phyloP scores from a whole-genome alignment of 2,113 vertebrate genomes.

The Centropristis striata region DNA sequence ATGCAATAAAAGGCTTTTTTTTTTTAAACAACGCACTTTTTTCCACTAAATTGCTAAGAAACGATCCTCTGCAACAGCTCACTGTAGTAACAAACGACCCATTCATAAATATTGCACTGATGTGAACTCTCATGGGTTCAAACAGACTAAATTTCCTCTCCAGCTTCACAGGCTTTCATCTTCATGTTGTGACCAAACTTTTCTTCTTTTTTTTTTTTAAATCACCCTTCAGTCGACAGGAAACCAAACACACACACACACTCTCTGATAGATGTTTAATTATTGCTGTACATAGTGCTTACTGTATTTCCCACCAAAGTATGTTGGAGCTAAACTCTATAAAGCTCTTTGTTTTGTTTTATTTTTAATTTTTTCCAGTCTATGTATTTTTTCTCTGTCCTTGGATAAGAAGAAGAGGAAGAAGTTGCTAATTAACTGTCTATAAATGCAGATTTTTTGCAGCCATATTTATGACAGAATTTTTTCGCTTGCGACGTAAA shows the following conservation, averaged over 20 bases:
- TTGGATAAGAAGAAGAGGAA: slow-evolving; percentile 1
- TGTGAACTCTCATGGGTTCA: slow-evolving; percentile 46
- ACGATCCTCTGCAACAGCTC: slow-evolving; percentile 13
- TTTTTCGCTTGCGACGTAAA: neutral
- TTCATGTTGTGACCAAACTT: slow-evolving; percentile 50
- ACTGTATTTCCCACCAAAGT: slow-evolving; percentile 51
- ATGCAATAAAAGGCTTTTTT: neutral
- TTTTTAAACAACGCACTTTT: neutral
- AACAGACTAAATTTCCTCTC: slow-evolving; percentile 13
- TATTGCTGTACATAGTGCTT: slow-evolving; percentile 77
- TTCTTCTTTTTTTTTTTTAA: slow-evolving; percentile 17
- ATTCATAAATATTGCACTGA: slow-evolving; percentile 80
- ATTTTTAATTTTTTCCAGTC: neutral
- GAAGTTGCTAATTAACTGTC: neutral
- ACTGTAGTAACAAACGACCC: slow-evolving; percentile 21
- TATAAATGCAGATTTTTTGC: slow-evolving; percentile 9
- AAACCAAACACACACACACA: slow-evolving; percentile 27
- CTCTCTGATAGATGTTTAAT: slow-evolving; percentile 39
- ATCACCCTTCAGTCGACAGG: neutral
- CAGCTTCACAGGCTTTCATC: slow-evolving; percentile 23
- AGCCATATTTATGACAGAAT: neutral
- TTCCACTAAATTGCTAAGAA: slow-evolving; percentile 24
- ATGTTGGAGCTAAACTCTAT: slow-evolving; percentile 35
- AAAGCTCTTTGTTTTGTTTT: slow-evolving; percentile 15
- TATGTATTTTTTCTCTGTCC: slow-evolving; percentile 31